A percentile compares a stretch with the other conserved stretches of the same genome.
Conservation (phyloP, 2,797 vertebrate genomes). For the Anabacerthia variegaticeps region DNA sequence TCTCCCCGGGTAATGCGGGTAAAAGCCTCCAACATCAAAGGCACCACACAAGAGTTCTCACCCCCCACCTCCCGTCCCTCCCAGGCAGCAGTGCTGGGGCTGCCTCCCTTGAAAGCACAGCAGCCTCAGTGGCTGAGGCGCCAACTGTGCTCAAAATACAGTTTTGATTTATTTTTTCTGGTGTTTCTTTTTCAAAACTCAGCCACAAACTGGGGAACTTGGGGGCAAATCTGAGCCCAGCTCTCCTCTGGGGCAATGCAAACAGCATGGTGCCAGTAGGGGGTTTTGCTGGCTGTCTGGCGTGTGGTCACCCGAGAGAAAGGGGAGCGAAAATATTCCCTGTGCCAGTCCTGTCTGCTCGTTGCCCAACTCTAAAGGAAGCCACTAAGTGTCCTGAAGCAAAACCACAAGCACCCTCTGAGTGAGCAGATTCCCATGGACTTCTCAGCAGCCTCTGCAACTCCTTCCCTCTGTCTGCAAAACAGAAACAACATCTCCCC, state of each 20-base stretch:
- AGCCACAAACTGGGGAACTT: not conserved
- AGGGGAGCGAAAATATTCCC: not conserved
- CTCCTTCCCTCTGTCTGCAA: not conserved
- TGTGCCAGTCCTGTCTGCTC: not conserved
- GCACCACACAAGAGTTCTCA: not conserved
- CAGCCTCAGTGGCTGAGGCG: not conserved
- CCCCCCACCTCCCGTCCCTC: not conserved
- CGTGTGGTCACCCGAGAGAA: not conserved
- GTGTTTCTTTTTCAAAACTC: not conserved
- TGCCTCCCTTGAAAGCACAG: not conserved
- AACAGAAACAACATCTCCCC: not conserved
- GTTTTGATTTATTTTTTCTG: not conserved
- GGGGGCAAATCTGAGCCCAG: not conserved
- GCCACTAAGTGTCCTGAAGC: not conserved
- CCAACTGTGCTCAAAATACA: not conserved
- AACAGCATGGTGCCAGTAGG: not conserved
- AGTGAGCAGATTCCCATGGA: not conserved
- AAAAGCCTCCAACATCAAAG: slow-evolving; percentile 53
- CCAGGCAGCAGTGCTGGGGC: not conserved
- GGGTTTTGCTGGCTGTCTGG: not conserved
- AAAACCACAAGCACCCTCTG: not conserved
- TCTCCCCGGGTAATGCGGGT: not conserved
- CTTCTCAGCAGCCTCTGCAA: not conserved
- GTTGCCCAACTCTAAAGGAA: not conserved
- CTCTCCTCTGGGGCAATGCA: not conserved